Base-by-base conservation (phyloP, 2,888 invertebrate species). In the Pachydiplax longipennis region DNA sequence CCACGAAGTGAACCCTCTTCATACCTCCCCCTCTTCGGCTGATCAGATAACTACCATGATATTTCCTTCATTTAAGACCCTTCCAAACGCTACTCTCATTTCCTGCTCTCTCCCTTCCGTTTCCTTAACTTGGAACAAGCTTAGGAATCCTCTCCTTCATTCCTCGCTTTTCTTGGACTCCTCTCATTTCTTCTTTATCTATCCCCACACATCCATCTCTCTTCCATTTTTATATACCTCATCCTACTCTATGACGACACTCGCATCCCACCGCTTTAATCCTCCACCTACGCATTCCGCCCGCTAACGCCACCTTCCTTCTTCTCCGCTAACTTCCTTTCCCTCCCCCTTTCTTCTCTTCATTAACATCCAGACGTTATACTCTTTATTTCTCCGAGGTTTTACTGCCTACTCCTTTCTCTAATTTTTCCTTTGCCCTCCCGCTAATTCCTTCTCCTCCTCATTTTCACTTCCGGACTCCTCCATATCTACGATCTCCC, bases 141-240 rank as follows among this genome's bases (percentile, higher is more conserved):
- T 73, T 31, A 22, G 35, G 6, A 37, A 58, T 13, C 53, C 58
- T 81, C 31, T 65, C 65, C 61, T n/a, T 61, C 61, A 61, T 61
- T 61, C 61, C 61, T 22, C 65, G 65, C 65, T 65, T 65, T 61
- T 83, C 65, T 65, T 73, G n/a, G n/a, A 58, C 61, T 65, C n/a
- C 65, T 65, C 22, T 25, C 22, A 22, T 22, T 25, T 31, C 73
- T 73, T 13, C 73, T 73, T 73, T 22, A 25, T 61, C 61, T 61
- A 61, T 65, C 65, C 25, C 25, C 65, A 25, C n/a, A 12, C 65
- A 65, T 25, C 12, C 61, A 87, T 87, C 58, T 61, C 58, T 61
- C n/a, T 35, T 87, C 61, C 87, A 61, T 87, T 61, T 87, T 87
- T 87, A 87, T 65, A 87, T n/a, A 48, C 83, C 65, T 15, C 58